phyloP scores from a whole-genome alignment of 1,140 invertebrate genomes.

The Eupeodes corollae region DNA sequence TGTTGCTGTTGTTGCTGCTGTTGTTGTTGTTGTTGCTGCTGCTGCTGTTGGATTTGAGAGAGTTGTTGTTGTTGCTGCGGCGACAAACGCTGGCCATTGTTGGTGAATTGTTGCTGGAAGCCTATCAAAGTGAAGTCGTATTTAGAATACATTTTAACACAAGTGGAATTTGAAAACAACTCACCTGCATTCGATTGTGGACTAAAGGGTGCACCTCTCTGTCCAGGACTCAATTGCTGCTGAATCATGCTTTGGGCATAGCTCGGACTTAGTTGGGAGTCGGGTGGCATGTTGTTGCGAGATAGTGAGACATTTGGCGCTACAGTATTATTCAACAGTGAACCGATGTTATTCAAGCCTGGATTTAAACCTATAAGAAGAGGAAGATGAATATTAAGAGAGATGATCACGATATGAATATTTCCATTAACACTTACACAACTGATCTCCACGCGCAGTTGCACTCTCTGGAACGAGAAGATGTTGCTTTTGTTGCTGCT shows the following conservation, averaged over 20 bases:
- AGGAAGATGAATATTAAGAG: background rate
- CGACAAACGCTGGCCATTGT: constrained; percentile 27
- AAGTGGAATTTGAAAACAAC: constrained; percentile 7
- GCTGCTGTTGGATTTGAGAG: constrained; percentile 8
- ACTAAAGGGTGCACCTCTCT: constrained; percentile 30
- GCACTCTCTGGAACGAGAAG: constrained; percentile 53
- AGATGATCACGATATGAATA: background rate
- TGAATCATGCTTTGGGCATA: constrained; percentile 39
- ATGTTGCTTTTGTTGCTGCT: constrained; percentile 61
- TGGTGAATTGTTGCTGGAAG: constrained; percentile 26
- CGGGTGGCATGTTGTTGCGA: constrained; percentile 54
- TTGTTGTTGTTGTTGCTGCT: constrained; percentile 18
- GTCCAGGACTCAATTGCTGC: constrained; percentile 34
- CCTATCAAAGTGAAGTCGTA: constrained; percentile 9
- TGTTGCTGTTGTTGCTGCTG: constrained; percentile 28
- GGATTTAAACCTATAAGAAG: constrained; percentile 41
- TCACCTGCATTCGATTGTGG: constrained; percentile 33
- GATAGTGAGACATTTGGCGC: constrained; percentile 67
- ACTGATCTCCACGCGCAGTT: constrained; percentile 41
- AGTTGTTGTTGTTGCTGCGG: constrained; percentile 24
- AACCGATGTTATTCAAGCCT: constrained; percentile 62
- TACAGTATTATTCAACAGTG: constrained; percentile 65
- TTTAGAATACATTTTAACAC: background rate
- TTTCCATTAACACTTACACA: constrained; percentile 18
- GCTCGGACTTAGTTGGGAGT: constrained; percentile 58